Percentiles rank a stretch among this genome's conserved stretches.
phyloP scores from a whole-genome alignment of 2,888 invertebrate species.

The Noctua pronuba region DNA sequence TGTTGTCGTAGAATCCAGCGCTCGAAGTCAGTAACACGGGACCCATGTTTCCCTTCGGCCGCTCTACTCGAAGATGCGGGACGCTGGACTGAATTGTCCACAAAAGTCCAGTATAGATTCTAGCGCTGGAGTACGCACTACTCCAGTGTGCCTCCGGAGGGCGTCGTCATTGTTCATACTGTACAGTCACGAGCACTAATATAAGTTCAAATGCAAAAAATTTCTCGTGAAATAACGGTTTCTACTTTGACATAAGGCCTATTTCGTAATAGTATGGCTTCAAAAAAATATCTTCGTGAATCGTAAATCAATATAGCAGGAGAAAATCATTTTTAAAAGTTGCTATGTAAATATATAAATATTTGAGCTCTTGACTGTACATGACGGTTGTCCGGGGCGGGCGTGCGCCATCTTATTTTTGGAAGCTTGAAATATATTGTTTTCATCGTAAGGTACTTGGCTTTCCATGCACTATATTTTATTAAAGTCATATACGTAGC shows the following conservation, averaged over 20 bases:
- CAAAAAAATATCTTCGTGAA: not conserved
- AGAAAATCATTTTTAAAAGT: not conserved
- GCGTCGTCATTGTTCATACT: not conserved
- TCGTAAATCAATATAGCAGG: not conserved
- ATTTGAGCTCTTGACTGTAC: not conserved
- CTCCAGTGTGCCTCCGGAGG: not conserved
- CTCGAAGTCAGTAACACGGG: not conserved
- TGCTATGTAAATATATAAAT: not conserved
- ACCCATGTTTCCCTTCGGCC: not conserved
- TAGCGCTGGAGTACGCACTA: not conserved
- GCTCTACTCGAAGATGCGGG: not conserved
- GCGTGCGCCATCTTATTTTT: not conserved
- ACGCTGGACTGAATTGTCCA: not conserved
- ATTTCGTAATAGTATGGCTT: not conserved
- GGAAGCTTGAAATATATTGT: constrained; percentile 5
- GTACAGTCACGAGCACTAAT: not conserved
- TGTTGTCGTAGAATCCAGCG: not conserved
- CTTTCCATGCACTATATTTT: constrained; percentile 41
- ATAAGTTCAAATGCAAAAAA: not conserved
- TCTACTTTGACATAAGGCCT: not conserved
- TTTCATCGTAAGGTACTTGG: constrained; percentile 22
- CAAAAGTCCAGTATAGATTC: not conserved
- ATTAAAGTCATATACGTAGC: constrained; percentile 18
- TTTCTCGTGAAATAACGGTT: not conserved
- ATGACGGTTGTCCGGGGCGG: not conserved